Evolutionary conservation across 2,113 vertebrate species (phyloP).

Genomic region (Myrmophylax atrothorax): DNA sequence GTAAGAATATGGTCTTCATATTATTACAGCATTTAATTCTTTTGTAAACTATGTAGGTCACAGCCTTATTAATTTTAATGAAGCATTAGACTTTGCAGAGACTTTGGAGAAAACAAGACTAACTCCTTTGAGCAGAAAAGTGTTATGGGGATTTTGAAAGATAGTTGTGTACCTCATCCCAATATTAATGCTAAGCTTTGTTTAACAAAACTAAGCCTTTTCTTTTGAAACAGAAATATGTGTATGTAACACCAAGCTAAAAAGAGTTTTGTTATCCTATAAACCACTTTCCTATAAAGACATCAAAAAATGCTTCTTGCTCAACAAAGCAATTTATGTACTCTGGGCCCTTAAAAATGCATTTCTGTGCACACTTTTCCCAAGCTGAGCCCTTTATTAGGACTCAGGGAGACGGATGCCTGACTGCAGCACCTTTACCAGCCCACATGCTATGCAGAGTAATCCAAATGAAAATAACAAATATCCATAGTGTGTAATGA

Average conservation of each 20-base stretch:
- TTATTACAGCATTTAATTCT: slow-evolving; percentile 52
- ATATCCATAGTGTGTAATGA: background rate
- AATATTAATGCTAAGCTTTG: slow-evolving; percentile 8
- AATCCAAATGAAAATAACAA: background rate
- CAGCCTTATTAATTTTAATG: slow-evolving; percentile 60
- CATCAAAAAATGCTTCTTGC: background rate
- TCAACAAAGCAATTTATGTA: background rate
- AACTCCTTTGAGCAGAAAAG: slow-evolving; percentile 53
- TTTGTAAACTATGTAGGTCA: slow-evolving; percentile 48
- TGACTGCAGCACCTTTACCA: background rate
- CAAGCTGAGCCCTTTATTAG: background rate
- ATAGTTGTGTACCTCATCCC: slow-evolving; percentile 27
- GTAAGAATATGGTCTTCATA: background rate
- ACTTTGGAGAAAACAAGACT: slow-evolving; percentile 45
- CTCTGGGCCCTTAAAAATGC: background rate
- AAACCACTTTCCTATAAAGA: background rate
- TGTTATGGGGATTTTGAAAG: slow-evolving; percentile 2
- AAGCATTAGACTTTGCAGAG: slow-evolving; percentile 50
- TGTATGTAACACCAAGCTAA: background rate
- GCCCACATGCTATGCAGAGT: background rate
- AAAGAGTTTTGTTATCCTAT: background rate
- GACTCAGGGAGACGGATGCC: background rate
- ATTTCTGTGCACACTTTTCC: background rate
- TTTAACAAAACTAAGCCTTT: slow-evolving; percentile 37
- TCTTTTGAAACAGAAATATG: slow-evolving; percentile 21